Evolutionary conservation across 2,888 invertebrate species (phyloP), one percentile per base, ranked within the genome.

Genomic region (Ametastegia equiseti): DNA sequence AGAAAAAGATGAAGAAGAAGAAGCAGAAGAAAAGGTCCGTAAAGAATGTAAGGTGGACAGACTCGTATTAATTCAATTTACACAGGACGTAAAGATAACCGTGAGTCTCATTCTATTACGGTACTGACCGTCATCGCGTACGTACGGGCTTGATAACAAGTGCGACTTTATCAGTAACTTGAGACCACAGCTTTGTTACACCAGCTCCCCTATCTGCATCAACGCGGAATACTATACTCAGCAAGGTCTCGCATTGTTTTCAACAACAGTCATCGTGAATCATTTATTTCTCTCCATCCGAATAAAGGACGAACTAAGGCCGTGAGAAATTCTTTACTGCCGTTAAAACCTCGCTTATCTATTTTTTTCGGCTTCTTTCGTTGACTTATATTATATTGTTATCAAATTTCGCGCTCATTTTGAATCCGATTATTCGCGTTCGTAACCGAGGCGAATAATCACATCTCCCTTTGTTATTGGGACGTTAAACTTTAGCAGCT

Each of bases 171-270:
- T 60, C 60, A 60, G 30, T 30, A 60, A 60, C 60, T 30, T 60
- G 60, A 30, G 30, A 60, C 30, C 60, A 60, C 60, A 30, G 30
- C 60, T 60, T 60, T 60, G 60, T 60, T 60, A 60, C 15, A 30
- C 27, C 15, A 15, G 30, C 6, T 27, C 6, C 13, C 60, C 30
- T 30, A 60, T 60, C 60, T 60, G 42, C 42, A 42, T 60, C 60
- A 60, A 30, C 11, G 23, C 60, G 1, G 30, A 23, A 30, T 30
- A 30, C 27, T 60, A 60, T 30, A 60, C 30, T 11, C 23, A 23
- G 3, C 23, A 4, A 23, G 54, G 23, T 54, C 54, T 23, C 19
- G 19, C 19, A 23, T 54, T 54, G 9, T 23, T 9, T 23, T 54
- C 2, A 54, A 54, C 19, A 54, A 6, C 23, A 23, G 11, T 54